Evolutionary conservation across 2,113 vertebrate species (phyloP), one percentile per base, ranked within the genome.

Genomic region (Semicossyphus pulcher): DNA sequence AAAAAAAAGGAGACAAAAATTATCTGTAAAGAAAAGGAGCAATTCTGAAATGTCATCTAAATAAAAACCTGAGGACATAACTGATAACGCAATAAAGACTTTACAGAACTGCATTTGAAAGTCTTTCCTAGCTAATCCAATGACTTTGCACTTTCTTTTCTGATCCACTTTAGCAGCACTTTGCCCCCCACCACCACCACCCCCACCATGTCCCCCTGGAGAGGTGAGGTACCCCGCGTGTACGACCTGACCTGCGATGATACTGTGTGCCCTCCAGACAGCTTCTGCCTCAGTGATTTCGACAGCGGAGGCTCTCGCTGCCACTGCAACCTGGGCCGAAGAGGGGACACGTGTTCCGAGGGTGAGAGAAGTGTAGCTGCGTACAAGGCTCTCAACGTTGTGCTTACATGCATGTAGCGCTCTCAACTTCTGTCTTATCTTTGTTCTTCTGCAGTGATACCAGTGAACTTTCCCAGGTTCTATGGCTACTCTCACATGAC

Each of bases 401-500:
- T 8, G 3, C 10, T 5, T 32, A n/a, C 4, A 14, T 18, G 1
- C 7, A 14, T 32, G 7, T 25, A 1, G 16, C 12, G 2, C 25
- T 14, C 48, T 7, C 9, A 39, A 4, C 2, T 11, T 51, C 25
- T 48, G 32, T 18, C 6, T 29, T 3, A 20, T 10, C 10, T 57
- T 28, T 76, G 5, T 62, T 90, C 78, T 68, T 29, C 74, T 91
- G 75, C 89, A 99, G 97, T 93, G 80, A 65, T 99, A 74, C 49
- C 45, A 12, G 93, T 99, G 53, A 95, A 95, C 74, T 99, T 96
- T 88, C 98, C 97, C 47, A 95, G 95, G 84, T 99, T 99, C 79
- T 96, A 91, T 44, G 96, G 97, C 12, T 93, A 96, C 77, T 99
- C 97, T n/a, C 97, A 97, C 61, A 92, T 98, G 87, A 97, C 96